A percentile compares a stretch with the other conserved stretches of the same genome.
Conservation (phyloP, 2,113 vertebrate species). For the Serranochromis macrocephalus region DNA sequence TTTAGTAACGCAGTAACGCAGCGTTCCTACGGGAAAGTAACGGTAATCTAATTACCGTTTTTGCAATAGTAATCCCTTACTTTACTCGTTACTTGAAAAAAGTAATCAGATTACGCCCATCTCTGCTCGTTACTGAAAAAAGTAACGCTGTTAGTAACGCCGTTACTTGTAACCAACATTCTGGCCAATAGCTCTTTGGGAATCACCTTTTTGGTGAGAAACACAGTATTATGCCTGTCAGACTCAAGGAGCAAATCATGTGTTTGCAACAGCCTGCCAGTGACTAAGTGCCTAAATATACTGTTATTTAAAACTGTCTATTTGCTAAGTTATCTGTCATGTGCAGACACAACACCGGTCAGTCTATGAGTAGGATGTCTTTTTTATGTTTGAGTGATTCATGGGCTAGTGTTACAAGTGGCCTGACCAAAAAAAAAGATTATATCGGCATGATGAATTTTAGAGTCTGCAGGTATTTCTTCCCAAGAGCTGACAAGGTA, state of each 20-base stretch:
- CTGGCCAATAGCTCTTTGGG: neutral
- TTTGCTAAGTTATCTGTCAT: neutral
- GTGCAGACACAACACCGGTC: neutral
- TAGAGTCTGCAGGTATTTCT: neutral
- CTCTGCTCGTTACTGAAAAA: neutral
- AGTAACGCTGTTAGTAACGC: rapidly evolving
- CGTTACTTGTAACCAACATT: neutral
- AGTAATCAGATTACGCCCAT: too few relatives aligned
- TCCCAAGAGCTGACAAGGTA: neutral
- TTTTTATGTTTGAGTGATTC: neutral
- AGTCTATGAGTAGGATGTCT: neutral
- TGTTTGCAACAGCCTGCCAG: neutral
- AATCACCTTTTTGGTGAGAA: neutral
- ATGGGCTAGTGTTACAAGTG: neutral
- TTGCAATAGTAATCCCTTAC: too few relatives aligned
- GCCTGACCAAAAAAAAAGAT: neutral
- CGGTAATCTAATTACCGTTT: too few relatives aligned
- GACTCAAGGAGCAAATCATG: neutral
- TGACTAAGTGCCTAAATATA: neutral
- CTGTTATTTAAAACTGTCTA: neutral
- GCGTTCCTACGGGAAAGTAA: too few relatives aligned
- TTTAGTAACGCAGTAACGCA: too few relatives aligned
- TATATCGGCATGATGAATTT: neutral
- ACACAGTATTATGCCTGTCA: neutral
- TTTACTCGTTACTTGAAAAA: too few relatives aligned